Base-by-base conservation (phyloP, 2,113 vertebrate species). In the Argyrosomus japonicus region DNA sequence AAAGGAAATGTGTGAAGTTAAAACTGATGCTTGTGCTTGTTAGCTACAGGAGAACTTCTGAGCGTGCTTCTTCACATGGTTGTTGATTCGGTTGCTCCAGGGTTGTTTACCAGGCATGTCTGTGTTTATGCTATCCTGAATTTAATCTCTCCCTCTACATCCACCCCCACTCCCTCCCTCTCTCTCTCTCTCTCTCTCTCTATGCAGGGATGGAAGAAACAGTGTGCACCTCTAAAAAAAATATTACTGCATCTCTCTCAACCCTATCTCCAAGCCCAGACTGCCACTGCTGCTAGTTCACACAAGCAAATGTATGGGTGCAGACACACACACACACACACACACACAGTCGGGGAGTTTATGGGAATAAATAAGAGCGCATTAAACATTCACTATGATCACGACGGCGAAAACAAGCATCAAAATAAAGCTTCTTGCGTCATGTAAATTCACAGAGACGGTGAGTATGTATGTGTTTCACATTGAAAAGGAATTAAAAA, bases 371-470 rank as follows among this genome's bases (percentile, higher is more conserved):
- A 83, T 72, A 75, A 50, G 45, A 47, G 45, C 4, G 3, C 75
- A 69, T 88, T 68, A 77, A 84, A 80, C 58, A 87, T 82, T 88
- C 75, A 56, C 48, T 63, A 1, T 80, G 84, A 88, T 84, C 58
- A 76, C 72, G 32, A 27, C 12, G 50, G 61, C 40, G 1, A 80
- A 75, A 84, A 74, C 25, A 77, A 58, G 75, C 70, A 43, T 60
- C 0, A 84, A 67, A 54, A 82, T 23, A 23, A 72, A 68, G 71
- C 62, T 40, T 5, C 45, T 71, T 62, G 45, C 43, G 2, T 64
- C 64, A 68, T 56, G 18, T 47, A 51, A 64, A 18, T 62, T 51
- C 6, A n/a, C 45, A 27, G 40, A 72, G 48, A 14, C 14, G 18
- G 12, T 0, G 14, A 23, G 51, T 11, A n/a, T 68, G 7, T 36